phyloP scores from a whole-genome alignment of 1,140 invertebrate genomes.

The Apocrypta bakeri region DNA sequence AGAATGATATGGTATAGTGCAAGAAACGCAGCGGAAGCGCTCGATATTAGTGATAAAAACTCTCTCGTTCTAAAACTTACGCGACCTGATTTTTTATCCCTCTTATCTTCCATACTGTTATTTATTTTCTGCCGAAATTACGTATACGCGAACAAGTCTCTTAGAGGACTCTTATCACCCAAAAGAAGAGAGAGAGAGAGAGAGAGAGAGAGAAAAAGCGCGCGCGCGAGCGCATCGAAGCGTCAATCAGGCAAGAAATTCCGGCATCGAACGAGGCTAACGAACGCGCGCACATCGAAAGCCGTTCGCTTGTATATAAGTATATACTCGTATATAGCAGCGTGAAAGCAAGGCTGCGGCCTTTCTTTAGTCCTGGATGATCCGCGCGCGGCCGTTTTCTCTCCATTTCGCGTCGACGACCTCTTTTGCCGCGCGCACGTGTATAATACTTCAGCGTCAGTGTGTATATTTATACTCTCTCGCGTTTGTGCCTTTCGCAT shows the following conservation, averaged over 20 bases:
- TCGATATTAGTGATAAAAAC: background rate
- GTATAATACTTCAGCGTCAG: background rate
- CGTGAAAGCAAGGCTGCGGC: conserved; percentile 41
- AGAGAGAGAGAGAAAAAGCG: background rate
- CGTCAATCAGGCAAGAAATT: conserved; percentile 3
- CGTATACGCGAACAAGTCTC: no score
- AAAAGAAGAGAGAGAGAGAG: background rate
- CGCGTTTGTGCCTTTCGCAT: no score
- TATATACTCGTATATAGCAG: background rate
- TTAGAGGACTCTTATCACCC: background rate
- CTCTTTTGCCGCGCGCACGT: conserved; percentile 13
- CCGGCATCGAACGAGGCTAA: conserved; percentile 25
- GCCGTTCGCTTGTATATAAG: background rate
- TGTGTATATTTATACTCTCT: background rate
- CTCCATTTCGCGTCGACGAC: conserved; percentile 30
- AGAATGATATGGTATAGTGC: no score
- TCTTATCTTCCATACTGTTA: conserved; percentile 14
- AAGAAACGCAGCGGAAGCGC: no score
- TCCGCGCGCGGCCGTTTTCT: conserved; percentile 17
- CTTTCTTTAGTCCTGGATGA: conserved; percentile 36
- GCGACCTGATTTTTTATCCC: background rate
- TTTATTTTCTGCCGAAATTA: no score
- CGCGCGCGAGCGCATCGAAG: conserved; percentile 45
- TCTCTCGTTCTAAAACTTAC: no score
- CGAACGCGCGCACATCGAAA: background rate